Percentiles rank a stretch among this genome's conserved stretches.
phyloP scores from a whole-genome alignment of 2,888 invertebrate species.

The Petrolisthes cinctipes region DNA sequence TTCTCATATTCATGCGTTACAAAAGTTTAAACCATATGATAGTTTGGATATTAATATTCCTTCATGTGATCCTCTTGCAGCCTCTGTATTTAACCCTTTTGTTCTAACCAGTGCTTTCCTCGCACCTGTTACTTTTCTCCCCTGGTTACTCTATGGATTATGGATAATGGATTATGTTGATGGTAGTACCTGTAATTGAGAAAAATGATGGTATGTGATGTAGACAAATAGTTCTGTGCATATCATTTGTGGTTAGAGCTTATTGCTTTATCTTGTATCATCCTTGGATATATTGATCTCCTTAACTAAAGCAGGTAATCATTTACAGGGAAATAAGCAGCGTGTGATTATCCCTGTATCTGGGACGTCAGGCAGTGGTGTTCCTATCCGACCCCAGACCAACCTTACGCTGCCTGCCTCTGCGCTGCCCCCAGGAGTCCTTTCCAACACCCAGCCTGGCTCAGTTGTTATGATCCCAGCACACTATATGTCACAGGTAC shows the following conservation, averaged over 20 bases:
- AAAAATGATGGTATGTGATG: too few relatives aligned
- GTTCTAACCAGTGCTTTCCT: too few relatives aligned
- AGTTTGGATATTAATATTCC: too few relatives aligned
- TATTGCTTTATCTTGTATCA: neutral
- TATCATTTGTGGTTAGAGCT: neutral
- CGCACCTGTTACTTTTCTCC: too few relatives aligned
- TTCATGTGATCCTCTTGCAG: too few relatives aligned
- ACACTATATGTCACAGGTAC: constrained; percentile 63
- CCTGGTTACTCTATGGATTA: too few relatives aligned
- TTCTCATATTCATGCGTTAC: too few relatives aligned
- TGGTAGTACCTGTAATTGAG: too few relatives aligned
- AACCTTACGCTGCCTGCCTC: constrained; percentile 59
- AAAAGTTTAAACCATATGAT: too few relatives aligned
- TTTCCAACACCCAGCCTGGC: constrained; percentile 61
- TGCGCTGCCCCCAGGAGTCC: constrained; percentile 57
- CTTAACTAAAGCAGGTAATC: neutral
- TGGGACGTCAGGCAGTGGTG: constrained; percentile 38
- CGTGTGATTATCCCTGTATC: constrained; percentile 61
- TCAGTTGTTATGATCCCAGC: constrained; percentile 64
- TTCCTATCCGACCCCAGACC: constrained; percentile 54
- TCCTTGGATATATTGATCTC: neutral
- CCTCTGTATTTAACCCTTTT: too few relatives aligned
- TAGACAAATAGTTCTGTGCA: too few relatives aligned
- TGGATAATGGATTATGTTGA: too few relatives aligned
- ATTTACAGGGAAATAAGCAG: constrained; percentile 48